Percentiles rank a stretch among this genome's conserved stretches.
Conservation (phyloP, 35 echinoderm and acorn worm species). For the Acanthaster planci region DNA sequence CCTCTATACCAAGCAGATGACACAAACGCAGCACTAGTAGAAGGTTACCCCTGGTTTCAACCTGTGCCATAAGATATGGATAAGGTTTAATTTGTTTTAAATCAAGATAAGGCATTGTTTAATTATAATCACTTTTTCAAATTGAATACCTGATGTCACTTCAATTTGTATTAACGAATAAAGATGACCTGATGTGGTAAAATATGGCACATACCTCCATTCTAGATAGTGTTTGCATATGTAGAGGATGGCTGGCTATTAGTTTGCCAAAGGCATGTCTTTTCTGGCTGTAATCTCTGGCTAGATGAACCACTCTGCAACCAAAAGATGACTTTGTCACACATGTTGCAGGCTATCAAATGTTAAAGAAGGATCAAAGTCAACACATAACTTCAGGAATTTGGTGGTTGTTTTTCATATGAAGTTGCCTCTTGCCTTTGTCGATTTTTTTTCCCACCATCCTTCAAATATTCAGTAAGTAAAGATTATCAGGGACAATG, state of each 20-base stretch:
- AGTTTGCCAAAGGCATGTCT: constrained; percentile 88
- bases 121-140: too few species aligned
- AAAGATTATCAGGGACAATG: too few species aligned
- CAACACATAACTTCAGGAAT: too few species aligned
- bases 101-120: too few species aligned
- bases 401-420: too few species aligned
- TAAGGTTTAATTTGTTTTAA: too few species aligned
- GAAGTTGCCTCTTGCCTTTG: too few species aligned
- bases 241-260: constrained; percentile 76
- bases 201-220: constrained; percentile 75
- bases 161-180: too few species aligned
- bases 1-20: constrained; percentile 80
- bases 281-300: constrained; percentile 75
- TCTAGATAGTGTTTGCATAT: constrained; percentile 89
- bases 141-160: too few species aligned
- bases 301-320: constrained; percentile 75
- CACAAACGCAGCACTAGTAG: constrained; percentile 69
- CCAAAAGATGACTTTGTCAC: background rate
- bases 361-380: background rate
- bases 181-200: too few species aligned
- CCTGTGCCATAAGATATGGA: constrained; percentile 35
- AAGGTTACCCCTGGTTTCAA: constrained; percentile 78
- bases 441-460: too few species aligned
- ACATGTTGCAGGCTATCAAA: background rate
- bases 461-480: too few species aligned